A percentile compares a stretch with the other conserved stretches of the same genome.
phyloP scores from a whole-genome alignment of 1,140 invertebrate species.

The Drosophila novamexicana region DNA sequence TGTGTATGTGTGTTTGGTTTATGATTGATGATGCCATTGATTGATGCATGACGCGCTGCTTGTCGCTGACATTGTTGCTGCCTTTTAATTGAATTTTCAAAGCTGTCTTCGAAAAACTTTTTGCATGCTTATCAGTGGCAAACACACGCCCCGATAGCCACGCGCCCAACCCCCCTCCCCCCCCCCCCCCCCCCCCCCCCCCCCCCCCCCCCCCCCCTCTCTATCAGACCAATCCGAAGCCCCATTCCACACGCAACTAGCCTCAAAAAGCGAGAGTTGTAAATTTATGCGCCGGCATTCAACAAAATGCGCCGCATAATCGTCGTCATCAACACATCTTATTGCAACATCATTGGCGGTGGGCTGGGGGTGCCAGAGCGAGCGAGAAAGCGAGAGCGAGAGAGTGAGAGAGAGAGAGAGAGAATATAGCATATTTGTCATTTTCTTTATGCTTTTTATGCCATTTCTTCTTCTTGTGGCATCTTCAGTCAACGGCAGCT shows the following conservation, averaged over 20 bases:
- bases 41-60: constrained; percentile 71
- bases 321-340: constrained; percentile 70
- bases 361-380: background rate
- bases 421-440: constrained; percentile 45
- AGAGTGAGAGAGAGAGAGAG: background rate
- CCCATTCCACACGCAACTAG: background rate
- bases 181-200: no score
- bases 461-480: constrained; percentile 17
- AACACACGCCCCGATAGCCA: constrained; percentile 30
- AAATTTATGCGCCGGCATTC: constrained; percentile 60
- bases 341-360: constrained; percentile 75
- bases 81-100: constrained; percentile 76
- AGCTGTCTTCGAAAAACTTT: constrained; percentile 47
- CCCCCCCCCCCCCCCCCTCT: no score
- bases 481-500: constrained; percentile 48
- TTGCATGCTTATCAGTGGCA: constrained; percentile 71
- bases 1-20: constrained; percentile 53
- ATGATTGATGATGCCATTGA: constrained; percentile 80
- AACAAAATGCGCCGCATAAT: constrained; percentile 67
- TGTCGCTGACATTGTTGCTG: constrained; percentile 50
- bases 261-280: constrained; percentile 32
- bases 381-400: background rate
- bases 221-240: no score
- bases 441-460: constrained; percentile 33
- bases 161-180: background rate